Evolutionary conservation across 2,797 vertebrate genomes (phyloP), one percentile per base, ranked within the genome.

Genomic region (Rhinophrynus dorsalis): DNA sequence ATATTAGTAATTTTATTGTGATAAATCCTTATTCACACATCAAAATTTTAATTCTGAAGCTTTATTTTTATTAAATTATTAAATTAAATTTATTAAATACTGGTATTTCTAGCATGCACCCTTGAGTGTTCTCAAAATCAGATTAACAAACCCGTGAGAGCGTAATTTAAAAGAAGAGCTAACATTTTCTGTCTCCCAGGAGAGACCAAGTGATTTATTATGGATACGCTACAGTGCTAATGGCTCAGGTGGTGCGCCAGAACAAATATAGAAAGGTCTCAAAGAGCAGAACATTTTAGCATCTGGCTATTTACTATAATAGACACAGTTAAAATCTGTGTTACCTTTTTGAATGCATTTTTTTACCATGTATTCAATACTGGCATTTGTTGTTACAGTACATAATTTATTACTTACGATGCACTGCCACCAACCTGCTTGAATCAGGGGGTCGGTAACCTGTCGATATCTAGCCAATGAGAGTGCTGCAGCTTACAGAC

Each of bases 71-170:
- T 29, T 50, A 27, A 47, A 26, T 27, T 21, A 50, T 27, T 15
- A n/a, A n/a, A n/a, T n/a, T n/a, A n/a, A n/a, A n/a, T n/a, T n/a
- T n/a, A n/a, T n/a, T n/a, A n/a, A 26, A n/a, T 32, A n/a, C 21
- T 27, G 21, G 23, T 50, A 9, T 26, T 29, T 23, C 13, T 30
- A 23, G 47, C 11, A 26, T 17, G 50, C 17, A 32, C 50, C 50
- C 50, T 30, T 29, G 50, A 30, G 27, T 30, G 50, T 32, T 52
- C 50, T 52, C 32, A n/a, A 52, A 50, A 52, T 52, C 11, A 52
- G 26, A 52, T 52, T 52, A 52, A 9, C 26, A 29, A 52, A 30
- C 50, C 50, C 50, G 15, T 5, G n/a, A 52, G 50, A 52, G 26
- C 26, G 6, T 52, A 15, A 30, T 52, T 52, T 29, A 52, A 52